Evolutionary conservation across 2,888 invertebrate genomes (phyloP).

Genomic region (Bombylius discolor): DNA sequence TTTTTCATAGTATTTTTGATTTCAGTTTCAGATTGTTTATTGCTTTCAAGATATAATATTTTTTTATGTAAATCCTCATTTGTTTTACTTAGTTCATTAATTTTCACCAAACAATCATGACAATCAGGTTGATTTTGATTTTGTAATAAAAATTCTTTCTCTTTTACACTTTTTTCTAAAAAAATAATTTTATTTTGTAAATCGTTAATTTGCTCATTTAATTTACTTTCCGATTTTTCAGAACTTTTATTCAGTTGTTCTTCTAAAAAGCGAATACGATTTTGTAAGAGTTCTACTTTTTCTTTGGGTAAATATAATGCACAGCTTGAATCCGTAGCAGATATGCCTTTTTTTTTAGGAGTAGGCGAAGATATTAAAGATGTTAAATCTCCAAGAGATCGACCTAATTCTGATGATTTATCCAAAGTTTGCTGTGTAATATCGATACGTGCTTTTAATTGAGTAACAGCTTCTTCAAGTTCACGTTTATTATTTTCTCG

Average conservation of each 20-base stretch:
- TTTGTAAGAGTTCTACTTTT: slow-evolving; percentile 29
- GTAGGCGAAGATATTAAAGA: slow-evolving; percentile 16
- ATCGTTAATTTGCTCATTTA: slow-evolving; percentile 33
- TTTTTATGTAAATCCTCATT: slow-evolving; percentile 16
- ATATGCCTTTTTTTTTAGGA: slow-evolving; percentile 26
- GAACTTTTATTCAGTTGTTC: slow-evolving; percentile 29
- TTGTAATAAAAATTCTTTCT: too few species aligned
- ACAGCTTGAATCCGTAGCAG: slow-evolving; percentile 25
- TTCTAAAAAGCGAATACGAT: slow-evolving; percentile 29
- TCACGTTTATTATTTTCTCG: slow-evolving; percentile 40
- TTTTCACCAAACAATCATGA: too few species aligned
- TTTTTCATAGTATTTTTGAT: background rate
- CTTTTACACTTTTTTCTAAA: too few species aligned
- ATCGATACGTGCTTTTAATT: slow-evolving; percentile 42
- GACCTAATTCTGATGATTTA: slow-evolving; percentile 29
- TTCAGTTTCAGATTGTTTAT: too few species aligned
- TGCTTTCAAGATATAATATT: too few species aligned
- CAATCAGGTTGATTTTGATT: too few species aligned
- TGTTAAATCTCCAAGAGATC: slow-evolving; percentile 32
- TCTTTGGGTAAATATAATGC: slow-evolving; percentile 23
- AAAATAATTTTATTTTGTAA: too few species aligned
- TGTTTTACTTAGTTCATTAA: slow-evolving; percentile 39
- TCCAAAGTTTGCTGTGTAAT: slow-evolving; percentile 36
- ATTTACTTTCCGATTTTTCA: slow-evolving; percentile 44
- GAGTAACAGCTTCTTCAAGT: slow-evolving; percentile 41